These are phyloP conservation scores for Elachura formosa DNA, from an alignment of 2,113 vertebrate genomes.

Conservation along the genomic window DNA sequence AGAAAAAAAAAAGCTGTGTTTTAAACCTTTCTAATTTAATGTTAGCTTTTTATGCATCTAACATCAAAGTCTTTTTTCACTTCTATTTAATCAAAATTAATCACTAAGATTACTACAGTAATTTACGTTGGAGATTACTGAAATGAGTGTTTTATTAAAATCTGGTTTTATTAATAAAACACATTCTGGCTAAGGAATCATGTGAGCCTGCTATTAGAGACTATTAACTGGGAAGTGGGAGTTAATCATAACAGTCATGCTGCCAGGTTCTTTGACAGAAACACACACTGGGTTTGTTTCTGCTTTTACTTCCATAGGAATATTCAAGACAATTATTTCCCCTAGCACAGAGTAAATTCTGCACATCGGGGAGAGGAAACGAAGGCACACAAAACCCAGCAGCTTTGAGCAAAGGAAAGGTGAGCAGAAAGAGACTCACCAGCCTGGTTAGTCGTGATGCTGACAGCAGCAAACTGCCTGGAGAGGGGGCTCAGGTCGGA, in stretches of 20 bases:
- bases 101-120: conserved; percentile 29
- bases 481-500: conserved; percentile 78
- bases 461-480: conserved; percentile 89
- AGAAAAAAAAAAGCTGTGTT: neutral
- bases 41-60: conserved; percentile 18
- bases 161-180: conserved; percentile 64
- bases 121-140: conserved; percentile 54
- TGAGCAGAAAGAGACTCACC: conserved; percentile 74
- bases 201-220: conserved; percentile 33
- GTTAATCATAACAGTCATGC: conserved; percentile 44
- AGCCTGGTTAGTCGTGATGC: conserved; percentile 97
- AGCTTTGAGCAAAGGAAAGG: neutral
- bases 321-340: neutral
- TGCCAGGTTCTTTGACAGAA: conserved; percentile 42
- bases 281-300: neutral
- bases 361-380: neutral
- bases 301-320: neutral
- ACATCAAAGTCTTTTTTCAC: conserved; percentile 57
- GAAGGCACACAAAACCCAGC: neutral
- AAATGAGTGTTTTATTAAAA: conserved; percentile 58
- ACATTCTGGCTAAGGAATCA: conserved; percentile 14
- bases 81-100: conserved; percentile 62
- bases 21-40: conserved; percentile 32
- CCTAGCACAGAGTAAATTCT: neutral
- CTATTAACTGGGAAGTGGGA: conserved; percentile 37